Conservation (phyloP, 1,140 invertebrate genomes). For the Lepidurus couesii region DNA sequence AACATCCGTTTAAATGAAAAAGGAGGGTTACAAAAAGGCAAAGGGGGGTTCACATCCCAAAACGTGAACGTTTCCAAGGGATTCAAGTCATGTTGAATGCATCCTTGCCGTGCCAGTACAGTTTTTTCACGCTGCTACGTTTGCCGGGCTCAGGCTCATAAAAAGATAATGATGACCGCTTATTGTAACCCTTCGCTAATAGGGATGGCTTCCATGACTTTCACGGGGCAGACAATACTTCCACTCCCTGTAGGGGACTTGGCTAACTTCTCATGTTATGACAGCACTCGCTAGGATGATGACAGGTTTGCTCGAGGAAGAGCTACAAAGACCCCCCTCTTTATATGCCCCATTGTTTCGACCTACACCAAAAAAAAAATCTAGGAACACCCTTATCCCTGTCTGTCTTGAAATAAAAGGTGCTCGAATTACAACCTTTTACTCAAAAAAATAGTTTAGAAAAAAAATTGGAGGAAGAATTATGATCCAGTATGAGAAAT, state of each 20-base stretch:
- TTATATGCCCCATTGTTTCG: too few species aligned
- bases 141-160: background rate
- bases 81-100: background rate
- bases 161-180: constrained; percentile 22
- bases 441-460: background rate
- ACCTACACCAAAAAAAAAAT: too few species aligned
- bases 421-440: background rate
- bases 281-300: constrained; percentile 5
- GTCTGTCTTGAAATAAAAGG: background rate
- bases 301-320: background rate
- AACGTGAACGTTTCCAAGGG: background rate
- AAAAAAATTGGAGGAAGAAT: background rate
- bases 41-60: background rate
- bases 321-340: too few species aligned
- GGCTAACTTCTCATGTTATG: constrained; percentile 2
- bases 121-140: constrained; percentile 4
- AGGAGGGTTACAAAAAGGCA: background rate
- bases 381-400: too few species aligned
- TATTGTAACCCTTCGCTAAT: constrained; percentile 22
- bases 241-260: constrained; percentile 11
- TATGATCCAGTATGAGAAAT: background rate
- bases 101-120: constrained; percentile 1
- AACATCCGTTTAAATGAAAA: background rate
- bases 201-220: constrained; percentile 16
- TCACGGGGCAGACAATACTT: background rate